Base-by-base conservation (phyloP, 2,113 vertebrate genomes). In the Chamaea fasciata region DNA sequence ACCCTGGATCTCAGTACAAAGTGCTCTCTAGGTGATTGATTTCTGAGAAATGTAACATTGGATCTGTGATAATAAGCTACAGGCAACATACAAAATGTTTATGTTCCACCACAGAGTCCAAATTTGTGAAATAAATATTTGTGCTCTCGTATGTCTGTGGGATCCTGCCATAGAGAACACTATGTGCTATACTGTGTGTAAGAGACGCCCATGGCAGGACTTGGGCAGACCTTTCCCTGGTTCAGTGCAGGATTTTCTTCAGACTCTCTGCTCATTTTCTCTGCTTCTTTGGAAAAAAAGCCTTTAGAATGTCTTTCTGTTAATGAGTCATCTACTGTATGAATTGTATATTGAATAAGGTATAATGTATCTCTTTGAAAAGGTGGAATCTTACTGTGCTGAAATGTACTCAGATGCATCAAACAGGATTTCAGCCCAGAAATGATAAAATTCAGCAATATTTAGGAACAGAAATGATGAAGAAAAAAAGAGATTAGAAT, bases 61-160 rank as follows among this genome's bases (percentile, higher is more conserved):
- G 82, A 71, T 76, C 79, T 6, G 20, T 56, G 86, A 95, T 92
- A 95, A 83, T 92, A 63, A 94, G 46, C 47, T 83, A 57, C 53
- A 78, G 92, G 76, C 84, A 93, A 95, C 47, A 83, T 65, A 85
- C 74, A 90, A 92, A 95, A 90, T 96, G 83, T 94, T 97, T 92
- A 96, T 94, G 77, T 94, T 97, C 88, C 80, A n/a, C 53, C 33
- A 4, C 35, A n/a, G 59, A 64, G 70, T 81, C 94, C 95, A 97
- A 92, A 94, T 94, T 59, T 83, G 71, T 91, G 94, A 96, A 96
- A 93, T 95, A 97, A 97, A 95, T 94, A 97, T 97, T 97, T 97
- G 83, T 28, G 79, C 42, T 87, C 85, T 95, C 87, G 0, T 94
- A 95, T 81, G 93, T 89, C 91, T 87, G 92, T 71, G 94, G 94